Evolutionary conservation across 2,113 vertebrate genomes (phyloP), one percentile per base, ranked within the genome.

Genomic region (Gavia stellata): DNA sequence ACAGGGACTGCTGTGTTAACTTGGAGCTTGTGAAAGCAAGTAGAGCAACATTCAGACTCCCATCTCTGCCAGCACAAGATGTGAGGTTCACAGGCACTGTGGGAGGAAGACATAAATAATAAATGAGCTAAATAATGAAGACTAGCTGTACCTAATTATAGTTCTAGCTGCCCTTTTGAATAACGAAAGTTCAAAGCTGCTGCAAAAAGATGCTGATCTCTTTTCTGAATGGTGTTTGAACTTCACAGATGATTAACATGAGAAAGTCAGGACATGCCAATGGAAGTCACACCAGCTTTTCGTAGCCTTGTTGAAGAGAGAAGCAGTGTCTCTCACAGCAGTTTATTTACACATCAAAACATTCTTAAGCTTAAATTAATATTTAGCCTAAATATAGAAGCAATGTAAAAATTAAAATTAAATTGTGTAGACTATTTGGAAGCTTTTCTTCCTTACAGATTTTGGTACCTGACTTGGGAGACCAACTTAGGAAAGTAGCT

Each of bases 111-210:
- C 55, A 92, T 92, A 81, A 94, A 96, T 94, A 91, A 94, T 92
- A 89, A 92, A 97, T 90, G 70, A 95, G 85, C 62, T 94, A 94
- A 88, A 90, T 95, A 94, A 96, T 55, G 78, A 91, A 75, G 77
- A 74, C 45, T 83, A 87, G 74, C 33, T 91, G 84, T 53, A 92
- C 45, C 96, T 95, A 94, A 88, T 94, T 96, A 90, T 80, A 92
- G 58, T 55, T 91, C 62, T 63, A 70, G 84, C 38, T 94, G 84
- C 55, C 87, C 74, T 96, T 95, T 88, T 47, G 58, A 86, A 95
- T 40, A 94, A 94, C 84, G 79, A 65, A 83, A 78, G 74, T 88
- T 97, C 95, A 97, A 95, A 96, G 88, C 83, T 87, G 58, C 58
- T 87, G 59, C 73, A 88, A 61, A 93, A 85, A 83, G 62, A 77